A percentile compares a stretch with the other conserved stretches of the same genome.
phyloP scores from a whole-genome alignment of 2,113 vertebrate genomes.

The Fulmarus glacialis region DNA sequence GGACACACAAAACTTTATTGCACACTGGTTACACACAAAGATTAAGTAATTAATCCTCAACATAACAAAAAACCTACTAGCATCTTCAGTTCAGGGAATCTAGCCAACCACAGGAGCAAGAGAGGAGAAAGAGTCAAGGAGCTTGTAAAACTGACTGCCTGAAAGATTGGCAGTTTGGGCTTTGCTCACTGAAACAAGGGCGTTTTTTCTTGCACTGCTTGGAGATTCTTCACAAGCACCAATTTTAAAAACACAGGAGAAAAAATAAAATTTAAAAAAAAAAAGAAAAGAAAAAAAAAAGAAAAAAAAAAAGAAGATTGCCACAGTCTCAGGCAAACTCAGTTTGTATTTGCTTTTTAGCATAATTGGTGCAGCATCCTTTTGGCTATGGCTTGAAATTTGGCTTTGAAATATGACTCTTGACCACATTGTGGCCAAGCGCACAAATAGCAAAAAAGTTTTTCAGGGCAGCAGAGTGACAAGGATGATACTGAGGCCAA shows the following conservation, averaged over 20 bases:
- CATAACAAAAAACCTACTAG: not conserved
- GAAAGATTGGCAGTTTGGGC: not conserved
- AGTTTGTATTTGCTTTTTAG: not conserved
- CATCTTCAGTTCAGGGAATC: not conserved
- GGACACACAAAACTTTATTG: not conserved
- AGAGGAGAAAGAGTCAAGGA: not conserved
- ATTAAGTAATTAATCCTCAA: not conserved
- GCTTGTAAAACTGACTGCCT: not conserved
- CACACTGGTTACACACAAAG: not conserved
- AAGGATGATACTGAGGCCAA: not conserved
- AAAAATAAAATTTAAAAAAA: not conserved
- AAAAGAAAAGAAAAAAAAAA: not conserved
- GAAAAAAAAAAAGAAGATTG: not conserved
- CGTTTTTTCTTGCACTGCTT: not conserved
- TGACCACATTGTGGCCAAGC: not conserved
- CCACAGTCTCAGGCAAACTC: not conserved
- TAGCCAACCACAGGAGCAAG: not conserved
- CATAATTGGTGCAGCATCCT: not conserved
- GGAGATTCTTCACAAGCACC: not conserved
- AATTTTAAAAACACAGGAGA: not conserved
- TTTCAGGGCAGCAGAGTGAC: not conserved
- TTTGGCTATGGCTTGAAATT: not conserved
- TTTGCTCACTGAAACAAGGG: not conserved
- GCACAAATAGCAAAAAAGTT: not conserved
- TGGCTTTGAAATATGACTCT: not conserved